phyloP scores from a whole-genome alignment of 2,888 invertebrate genomes.

The Chalcosyrphus nemorum region DNA sequence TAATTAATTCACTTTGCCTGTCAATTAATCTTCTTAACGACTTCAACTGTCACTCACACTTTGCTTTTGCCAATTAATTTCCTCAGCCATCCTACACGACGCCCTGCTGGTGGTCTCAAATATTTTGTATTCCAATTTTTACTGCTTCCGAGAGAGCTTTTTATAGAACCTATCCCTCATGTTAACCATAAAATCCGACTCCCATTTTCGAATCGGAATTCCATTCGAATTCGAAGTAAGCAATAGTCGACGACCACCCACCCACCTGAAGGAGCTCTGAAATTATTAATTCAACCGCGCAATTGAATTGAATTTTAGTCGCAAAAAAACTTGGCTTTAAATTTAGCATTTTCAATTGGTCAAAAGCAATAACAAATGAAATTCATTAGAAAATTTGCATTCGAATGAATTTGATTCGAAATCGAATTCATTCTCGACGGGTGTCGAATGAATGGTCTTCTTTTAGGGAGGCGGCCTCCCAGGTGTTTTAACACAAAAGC shows the following conservation, averaged over 20 bases:
- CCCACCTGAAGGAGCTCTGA: conserved; percentile 45
- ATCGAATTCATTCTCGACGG: background rate
- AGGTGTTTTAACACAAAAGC: too few relatives aligned
- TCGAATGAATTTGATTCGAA: conserved; percentile 9
- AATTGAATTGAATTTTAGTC: conserved; percentile 38
- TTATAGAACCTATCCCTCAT: conserved; percentile 47
- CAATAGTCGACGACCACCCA: conserved; percentile 55
- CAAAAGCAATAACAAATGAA: conserved; percentile 53
- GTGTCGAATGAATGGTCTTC: conserved; percentile 39
- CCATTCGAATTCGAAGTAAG: conserved; percentile 51
- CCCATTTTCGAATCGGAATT: conserved; percentile 44
- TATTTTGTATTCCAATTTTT: background rate
- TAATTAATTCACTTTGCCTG: conserved; percentile 18
- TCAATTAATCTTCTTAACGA: conserved; percentile 61
- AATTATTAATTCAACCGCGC: conserved; percentile 18
- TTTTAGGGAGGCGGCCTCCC: background rate
- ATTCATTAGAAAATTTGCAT: conserved; percentile 41
- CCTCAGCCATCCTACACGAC: conserved; percentile 3
- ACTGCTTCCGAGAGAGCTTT: conserved; percentile 44
- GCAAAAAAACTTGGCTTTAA: conserved; percentile 34
- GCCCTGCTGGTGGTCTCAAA: conserved; percentile 41
- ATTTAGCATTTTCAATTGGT: conserved; percentile 35
- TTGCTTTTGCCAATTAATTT: conserved; percentile 36
- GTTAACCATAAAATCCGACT: conserved; percentile 49
- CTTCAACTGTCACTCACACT: conserved; percentile 52